Percentiles rank a stretch among this genome's conserved stretches.
These are phyloP conservation scores for Belonocnema kinseyi DNA, from an alignment of 1,140 invertebrate species.

Conservation along the genomic window DNA sequence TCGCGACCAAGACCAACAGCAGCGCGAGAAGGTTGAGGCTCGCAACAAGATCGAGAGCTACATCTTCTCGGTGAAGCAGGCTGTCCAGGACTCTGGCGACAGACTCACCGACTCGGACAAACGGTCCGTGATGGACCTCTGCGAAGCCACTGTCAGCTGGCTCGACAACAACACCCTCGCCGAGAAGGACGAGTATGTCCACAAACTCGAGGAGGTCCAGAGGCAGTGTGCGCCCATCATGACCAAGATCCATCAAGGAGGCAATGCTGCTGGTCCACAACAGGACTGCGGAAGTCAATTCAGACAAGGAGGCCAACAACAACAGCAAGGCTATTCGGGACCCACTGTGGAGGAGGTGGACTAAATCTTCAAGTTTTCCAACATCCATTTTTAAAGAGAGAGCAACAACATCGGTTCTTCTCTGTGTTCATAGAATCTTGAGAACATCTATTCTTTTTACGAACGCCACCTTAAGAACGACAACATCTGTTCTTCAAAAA, in stretches of 20 bases:
- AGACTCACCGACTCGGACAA: constrained; percentile 67
- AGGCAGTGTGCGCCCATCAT: constrained; percentile 84
- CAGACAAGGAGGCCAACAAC: constrained; percentile 36
- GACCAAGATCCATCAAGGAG: constrained; percentile 83
- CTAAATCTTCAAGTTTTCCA: constrained; percentile 59
- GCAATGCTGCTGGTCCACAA: constrained; percentile 49
- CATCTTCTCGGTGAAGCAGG: constrained; percentile 82
- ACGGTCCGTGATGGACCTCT: constrained; percentile 65
- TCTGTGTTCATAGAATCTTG: not conserved
- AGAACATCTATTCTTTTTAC: constrained; percentile 7
- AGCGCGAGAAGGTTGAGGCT: constrained; percentile 77
- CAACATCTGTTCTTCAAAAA: constrained; percentile 22
- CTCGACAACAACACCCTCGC: constrained; percentile 83
- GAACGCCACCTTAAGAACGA: not conserved
- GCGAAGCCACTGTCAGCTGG: constrained; percentile 75
- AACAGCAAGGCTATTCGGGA: constrained; percentile 57
- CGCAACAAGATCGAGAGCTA: constrained; percentile 85
- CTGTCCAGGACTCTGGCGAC: constrained; percentile 64
- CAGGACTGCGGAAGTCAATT: constrained; percentile 52
- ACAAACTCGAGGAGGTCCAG: constrained; percentile 84
- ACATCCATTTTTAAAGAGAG: not conserved
- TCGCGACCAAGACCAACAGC: constrained; percentile 77
- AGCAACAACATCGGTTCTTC: not conserved
- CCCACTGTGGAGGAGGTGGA: constrained; percentile 82
- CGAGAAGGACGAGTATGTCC: constrained; percentile 86